Evolutionary conservation across 2,888 invertebrate genomes (phyloP).

Genomic region (Margaritifera margaritifera): DNA sequence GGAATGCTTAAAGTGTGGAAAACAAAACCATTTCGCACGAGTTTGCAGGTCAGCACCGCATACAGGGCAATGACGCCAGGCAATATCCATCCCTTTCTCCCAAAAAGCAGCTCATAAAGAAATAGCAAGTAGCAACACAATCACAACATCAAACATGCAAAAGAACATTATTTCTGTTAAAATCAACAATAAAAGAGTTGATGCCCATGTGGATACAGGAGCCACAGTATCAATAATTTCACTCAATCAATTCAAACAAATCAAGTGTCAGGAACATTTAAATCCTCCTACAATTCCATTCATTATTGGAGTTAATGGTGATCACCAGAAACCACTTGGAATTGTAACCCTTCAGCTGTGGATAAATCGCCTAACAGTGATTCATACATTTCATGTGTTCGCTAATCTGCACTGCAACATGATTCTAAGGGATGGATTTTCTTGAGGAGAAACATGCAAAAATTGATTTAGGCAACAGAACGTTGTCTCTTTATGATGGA

Average conservation of each 20-base stretch:
- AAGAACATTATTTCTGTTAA: not conserved
- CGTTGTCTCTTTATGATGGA: not conserved
- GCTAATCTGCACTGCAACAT: not conserved
- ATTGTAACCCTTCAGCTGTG: not conserved
- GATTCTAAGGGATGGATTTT: not conserved
- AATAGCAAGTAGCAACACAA: not conserved
- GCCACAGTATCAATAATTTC: not conserved
- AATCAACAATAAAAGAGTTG: constrained; percentile 1
- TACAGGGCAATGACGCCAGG: not conserved
- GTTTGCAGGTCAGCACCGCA: not conserved
- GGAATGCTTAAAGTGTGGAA: not conserved
- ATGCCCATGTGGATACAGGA: not conserved
- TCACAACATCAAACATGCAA: not conserved
- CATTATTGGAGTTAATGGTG: not conserved
- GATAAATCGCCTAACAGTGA: not conserved
- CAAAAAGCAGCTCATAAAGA: not conserved
- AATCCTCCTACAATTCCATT: not conserved
- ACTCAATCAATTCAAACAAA: no score
- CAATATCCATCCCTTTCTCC: not conserved
- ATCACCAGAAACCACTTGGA: no score
- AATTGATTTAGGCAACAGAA: not conserved
- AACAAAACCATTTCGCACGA: not conserved
- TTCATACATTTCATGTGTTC: not conserved
- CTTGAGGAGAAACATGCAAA: constrained; percentile 1
- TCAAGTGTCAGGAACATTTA: no score